phyloP scores from a whole-genome alignment of 2,888 invertebrate genomes.

The Steinernema hermaphroditum region DNA sequence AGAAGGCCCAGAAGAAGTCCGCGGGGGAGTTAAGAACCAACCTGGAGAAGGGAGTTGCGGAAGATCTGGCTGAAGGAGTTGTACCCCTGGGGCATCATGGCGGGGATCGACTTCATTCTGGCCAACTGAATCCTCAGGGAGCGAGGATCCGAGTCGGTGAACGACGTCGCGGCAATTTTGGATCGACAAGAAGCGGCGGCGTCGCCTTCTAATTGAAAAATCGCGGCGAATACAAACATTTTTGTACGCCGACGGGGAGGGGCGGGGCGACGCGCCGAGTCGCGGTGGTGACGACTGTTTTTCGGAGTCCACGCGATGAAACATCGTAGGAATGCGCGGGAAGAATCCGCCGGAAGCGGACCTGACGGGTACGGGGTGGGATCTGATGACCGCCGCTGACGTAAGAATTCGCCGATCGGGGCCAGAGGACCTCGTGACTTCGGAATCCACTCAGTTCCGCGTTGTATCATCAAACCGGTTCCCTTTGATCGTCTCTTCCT shows the following conservation, averaged over 20 bases:
- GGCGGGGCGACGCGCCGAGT: background rate
- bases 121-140: conserved; percentile 13
- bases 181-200: background rate
- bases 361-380: too few relatives aligned
- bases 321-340: background rate
- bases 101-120: background rate
- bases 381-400: too few relatives aligned
- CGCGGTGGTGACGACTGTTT: conserved; percentile 9
- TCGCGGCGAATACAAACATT: background rate
- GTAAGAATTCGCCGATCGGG: too few relatives aligned
- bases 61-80: background rate
- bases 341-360: background rate
- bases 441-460: background rate
- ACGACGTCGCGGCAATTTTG: background rate
- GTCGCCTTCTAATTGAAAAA: conserved; percentile 14
- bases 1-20: background rate
- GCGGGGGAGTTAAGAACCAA: background rate
- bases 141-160: background rate
- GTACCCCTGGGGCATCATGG: background rate
- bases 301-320: background rate
- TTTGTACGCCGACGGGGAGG: conserved; percentile 2
- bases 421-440: too few relatives aligned
- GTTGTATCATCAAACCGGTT: background rate
- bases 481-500: background rate
- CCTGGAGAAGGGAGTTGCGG: conserved; percentile 17